These are phyloP conservation scores for Drosophila ogumai DNA, from an alignment of 1,140 invertebrate genomes.

Conservation along the genomic window DNA sequence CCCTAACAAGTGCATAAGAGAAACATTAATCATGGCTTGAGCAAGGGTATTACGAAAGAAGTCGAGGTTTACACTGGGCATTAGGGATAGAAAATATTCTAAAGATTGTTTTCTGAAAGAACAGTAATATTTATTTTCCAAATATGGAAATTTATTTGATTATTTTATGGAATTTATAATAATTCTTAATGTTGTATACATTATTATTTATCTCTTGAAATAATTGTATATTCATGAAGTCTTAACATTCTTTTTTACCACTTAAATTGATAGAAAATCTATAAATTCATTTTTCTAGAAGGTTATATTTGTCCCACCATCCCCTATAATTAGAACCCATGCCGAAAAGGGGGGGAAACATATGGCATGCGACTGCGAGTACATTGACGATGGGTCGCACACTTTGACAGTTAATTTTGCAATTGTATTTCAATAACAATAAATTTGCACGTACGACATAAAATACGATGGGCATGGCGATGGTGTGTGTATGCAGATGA, in stretches of 20 bases:
- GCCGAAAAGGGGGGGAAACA: conserved; percentile 31
- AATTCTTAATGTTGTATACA: too few relatives aligned
- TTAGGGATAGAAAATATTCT: not conserved
- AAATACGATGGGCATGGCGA: conserved; percentile 49
- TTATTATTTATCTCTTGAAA: too few relatives aligned
- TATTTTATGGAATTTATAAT: too few relatives aligned
- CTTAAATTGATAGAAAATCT: too few relatives aligned
- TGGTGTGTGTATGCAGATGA: conserved; percentile 23
- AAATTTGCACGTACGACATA: conserved; percentile 76
- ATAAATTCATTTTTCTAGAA: not conserved
- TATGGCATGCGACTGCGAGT: conserved; percentile 61
- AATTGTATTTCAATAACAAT: conserved; percentile 85
- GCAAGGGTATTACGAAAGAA: not conserved
- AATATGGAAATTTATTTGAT: too few relatives aligned
- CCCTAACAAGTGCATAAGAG: conserved; percentile 20
- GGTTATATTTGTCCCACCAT: not conserved
- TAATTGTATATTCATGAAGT: too few relatives aligned
- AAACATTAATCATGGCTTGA: conserved; percentile 16
- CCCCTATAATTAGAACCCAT: not conserved
- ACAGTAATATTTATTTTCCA: too few relatives aligned
- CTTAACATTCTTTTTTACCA: too few relatives aligned
- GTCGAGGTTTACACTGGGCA: not conserved
- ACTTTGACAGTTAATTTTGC: conserved; percentile 85
- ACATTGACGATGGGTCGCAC: conserved; percentile 74
- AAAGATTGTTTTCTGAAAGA: too few relatives aligned